Percentiles rank a stretch among this genome's conserved stretches.
Conservation (phyloP, 1,140 invertebrate genomes). For the Rhopalosiphum maidis region DNA sequence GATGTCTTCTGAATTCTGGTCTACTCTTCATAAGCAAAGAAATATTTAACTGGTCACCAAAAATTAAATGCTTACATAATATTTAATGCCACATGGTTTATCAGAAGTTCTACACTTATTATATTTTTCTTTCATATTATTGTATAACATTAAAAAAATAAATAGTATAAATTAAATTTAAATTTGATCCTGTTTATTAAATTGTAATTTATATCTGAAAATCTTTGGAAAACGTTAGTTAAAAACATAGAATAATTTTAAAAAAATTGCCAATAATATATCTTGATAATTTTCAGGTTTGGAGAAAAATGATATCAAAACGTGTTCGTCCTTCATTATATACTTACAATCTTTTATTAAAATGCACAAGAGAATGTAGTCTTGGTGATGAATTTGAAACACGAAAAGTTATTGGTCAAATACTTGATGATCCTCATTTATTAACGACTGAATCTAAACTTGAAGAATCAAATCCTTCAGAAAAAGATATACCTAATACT, state of each 20-base stretch:
- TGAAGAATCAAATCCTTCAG: constrained; percentile 9
- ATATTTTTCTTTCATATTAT: background rate
- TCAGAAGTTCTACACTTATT: too few species aligned
- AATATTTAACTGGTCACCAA: background rate
- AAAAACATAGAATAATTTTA: too few species aligned
- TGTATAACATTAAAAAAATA: too few species aligned
- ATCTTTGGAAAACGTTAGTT: too few species aligned
- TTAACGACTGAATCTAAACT: background rate
- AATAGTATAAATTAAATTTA: too few species aligned
- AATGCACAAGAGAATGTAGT: constrained; percentile 79
- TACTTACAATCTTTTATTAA: constrained; percentile 82
- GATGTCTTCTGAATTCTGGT: background rate
- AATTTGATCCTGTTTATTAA: too few species aligned
- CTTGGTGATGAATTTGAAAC: constrained; percentile 71
- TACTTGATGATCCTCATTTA: constrained; percentile 39
- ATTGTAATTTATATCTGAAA: too few species aligned
- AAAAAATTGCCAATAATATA: background rate
- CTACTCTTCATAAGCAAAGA: background rate
- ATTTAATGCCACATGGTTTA: too few species aligned
- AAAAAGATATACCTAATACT: background rate
- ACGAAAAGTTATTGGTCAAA: constrained; percentile 39
- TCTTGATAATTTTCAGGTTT: constrained; percentile 66
- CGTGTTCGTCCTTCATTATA: constrained; percentile 73
- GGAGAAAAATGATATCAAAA: constrained; percentile 77
- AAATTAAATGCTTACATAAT: background rate